Base-by-base conservation (phyloP, 2,888 invertebrate genomes). In the Smittia aterrima region DNA sequence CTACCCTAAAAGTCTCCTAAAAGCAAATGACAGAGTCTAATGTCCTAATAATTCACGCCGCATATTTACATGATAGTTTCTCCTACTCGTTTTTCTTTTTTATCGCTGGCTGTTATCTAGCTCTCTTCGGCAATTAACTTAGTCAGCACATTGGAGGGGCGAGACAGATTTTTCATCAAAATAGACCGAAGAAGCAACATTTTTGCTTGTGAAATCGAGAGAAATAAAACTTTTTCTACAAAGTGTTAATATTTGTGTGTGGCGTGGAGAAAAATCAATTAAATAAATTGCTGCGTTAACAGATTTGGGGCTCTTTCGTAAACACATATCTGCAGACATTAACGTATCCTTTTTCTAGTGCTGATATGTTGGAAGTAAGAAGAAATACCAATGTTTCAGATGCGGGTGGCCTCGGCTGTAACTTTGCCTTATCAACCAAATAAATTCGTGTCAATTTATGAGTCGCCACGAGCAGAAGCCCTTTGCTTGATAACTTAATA, bases 231-330 rank as follows among this genome's bases (percentile, higher is more conserved):
- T 27, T 64, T 58, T 27, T 25, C 22, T 22, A 22, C 58, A 58
- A 64, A 64, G 64, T 64, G 64, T 64, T 27, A 64, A 64, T 64
- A 64, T 64, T 58, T 58, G 58, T 58, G 27, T 27, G 25, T 64
- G 27, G 64, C 11, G 27, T 22, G 64, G 24, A 58, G 18, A 64
- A 64, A 58, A 64, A 64, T 64, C 64, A 64, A 64, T 64, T 64
- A 64, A 64, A 64, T 64, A 64, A 64, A 64, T 64, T 64, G 64
- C 64, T 64, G 27, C 64, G 64, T 64, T 64, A 64, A 64, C 64
- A 64, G 64, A 27, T 64, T 64, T 64, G 25, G 64, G 64, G 27
- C 64, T 24, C 64, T 64, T 1, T 25, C 27, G 25, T 64, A 64
- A 3, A 27, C 27, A 64, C 58, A 24, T 6, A 58, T 9, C 9